Percentiles rank a stretch among this genome's conserved stretches.
Conservation (phyloP, 2,113 vertebrate species). For the Nansenia antarctica region DNA sequence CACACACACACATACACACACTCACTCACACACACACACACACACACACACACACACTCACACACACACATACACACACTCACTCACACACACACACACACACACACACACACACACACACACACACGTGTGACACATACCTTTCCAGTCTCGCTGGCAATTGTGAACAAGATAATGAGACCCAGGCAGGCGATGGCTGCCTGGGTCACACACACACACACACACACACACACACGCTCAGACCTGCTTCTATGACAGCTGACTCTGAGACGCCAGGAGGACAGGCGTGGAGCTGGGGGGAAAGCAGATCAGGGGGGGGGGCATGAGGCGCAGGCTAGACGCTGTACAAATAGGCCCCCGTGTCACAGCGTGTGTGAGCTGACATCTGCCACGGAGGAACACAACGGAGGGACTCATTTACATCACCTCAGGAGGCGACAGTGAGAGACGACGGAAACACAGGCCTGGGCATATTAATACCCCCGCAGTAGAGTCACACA, state of each 20-base stretch:
- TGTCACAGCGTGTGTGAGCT: slow-evolving; percentile 24
- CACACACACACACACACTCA: slow-evolving; percentile 11
- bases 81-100: not conserved
- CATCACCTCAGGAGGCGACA: not conserved
- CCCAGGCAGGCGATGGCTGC: not conserved
- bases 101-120: slow-evolving; percentile 10
- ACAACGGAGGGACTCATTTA: not conserved
- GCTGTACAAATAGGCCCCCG: not conserved
- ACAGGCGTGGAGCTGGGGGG: not conserved
- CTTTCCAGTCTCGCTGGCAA: not conserved
- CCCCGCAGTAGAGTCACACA: slow-evolving; percentile 1
- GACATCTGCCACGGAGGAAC: not conserved
- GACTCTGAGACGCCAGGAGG: not conserved
- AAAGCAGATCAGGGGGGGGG: not conserved
- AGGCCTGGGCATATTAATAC: slow-evolving; percentile 29
- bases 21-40: too few species aligned
- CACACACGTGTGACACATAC: not conserved
- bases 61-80: too few species aligned
- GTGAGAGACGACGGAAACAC: slow-evolving; percentile 44
- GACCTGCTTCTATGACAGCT: not conserved
- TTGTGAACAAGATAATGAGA: not conserved
- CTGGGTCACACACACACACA: too few species aligned
- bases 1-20: slow-evolving; percentile 4
- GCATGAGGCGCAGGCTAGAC: not conserved
- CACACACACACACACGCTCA: too few species aligned